A percentile compares a stretch with the other conserved stretches of the same genome.
Conservation (phyloP, 2,113 vertebrate genomes). For the Sakesphorus luctuosus region DNA sequence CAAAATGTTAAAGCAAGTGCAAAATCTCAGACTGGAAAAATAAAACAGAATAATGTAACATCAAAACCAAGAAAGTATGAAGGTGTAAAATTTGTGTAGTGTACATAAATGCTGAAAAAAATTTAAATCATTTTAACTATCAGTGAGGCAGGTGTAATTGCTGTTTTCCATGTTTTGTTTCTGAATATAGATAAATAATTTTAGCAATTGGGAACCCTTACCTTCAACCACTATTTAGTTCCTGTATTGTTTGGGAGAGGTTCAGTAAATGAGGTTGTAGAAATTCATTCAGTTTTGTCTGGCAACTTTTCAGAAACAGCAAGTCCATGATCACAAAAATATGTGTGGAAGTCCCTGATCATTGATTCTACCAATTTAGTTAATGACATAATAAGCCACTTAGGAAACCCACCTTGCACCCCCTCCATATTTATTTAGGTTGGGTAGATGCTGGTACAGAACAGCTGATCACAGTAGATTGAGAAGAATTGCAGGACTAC, state of each 20-base stretch:
- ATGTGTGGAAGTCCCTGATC: fast-evolving
- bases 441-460: not conserved
- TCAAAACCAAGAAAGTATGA: not conserved
- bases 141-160: not conserved
- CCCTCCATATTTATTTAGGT: not conserved
- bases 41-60: not conserved
- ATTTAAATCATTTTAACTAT: not conserved
- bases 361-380: not conserved
- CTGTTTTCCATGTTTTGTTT: not conserved
- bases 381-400: not conserved
- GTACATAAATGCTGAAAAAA: not conserved
- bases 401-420: not conserved
- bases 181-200: not conserved
- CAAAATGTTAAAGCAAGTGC: not conserved
- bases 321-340: not conserved
- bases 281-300: conserved; percentile 34
- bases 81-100: not conserved
- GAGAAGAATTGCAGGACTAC: not conserved
- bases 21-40: not conserved
- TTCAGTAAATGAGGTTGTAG: conserved; percentile 27
- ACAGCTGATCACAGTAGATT: not conserved
- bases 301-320: not conserved
- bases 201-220: not conserved
- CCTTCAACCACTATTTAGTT: conserved; percentile 35
- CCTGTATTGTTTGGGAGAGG: conserved; percentile 4